Conservation (phyloP, 2,797 vertebrate genomes). For the Sternarchorhynchus goeldii region DNA sequence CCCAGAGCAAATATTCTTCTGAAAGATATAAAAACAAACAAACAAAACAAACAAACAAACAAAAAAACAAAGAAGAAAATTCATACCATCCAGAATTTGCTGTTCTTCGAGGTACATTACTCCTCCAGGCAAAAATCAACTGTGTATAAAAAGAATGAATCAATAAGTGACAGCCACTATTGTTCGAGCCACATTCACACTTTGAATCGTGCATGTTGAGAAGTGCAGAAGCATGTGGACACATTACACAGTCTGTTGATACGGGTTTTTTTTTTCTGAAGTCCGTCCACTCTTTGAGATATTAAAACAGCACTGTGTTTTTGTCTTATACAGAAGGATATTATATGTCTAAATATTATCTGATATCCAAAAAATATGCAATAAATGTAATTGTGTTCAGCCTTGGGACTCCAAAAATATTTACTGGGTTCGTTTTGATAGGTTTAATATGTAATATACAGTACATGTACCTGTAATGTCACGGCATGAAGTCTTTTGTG, state of each 20-base stretch:
- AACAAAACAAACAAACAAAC: no score
- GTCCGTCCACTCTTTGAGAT: neutral
- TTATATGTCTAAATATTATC: no score
- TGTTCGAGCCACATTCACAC: slow-evolving; percentile 25
- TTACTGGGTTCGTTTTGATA: no score
- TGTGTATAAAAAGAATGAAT: slow-evolving; percentile 28
- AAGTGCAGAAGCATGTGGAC: slow-evolving; percentile 25
- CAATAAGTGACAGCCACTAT: slow-evolving; percentile 3
- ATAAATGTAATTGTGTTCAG: no score
- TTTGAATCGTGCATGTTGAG: slow-evolving; percentile 17
- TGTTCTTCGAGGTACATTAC: neutral
- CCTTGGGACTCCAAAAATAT: no score
- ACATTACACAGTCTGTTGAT: slow-evolving; percentile 5
- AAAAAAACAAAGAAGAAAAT: no score
- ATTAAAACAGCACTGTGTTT: neutral
- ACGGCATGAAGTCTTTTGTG: no score
- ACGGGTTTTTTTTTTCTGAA: slow-evolving; percentile 9
- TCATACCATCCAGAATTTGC: neutral
- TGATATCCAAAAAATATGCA: no score
- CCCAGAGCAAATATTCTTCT: neutral
- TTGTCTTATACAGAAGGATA: neutral
- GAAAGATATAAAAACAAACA: no score
- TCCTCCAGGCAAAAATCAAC: slow-evolving; percentile 23
- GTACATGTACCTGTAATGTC: no score
- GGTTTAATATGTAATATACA: no score